Evolutionary conservation across 2,888 invertebrate species (phyloP), one percentile per base, ranked within the genome.

Genomic region (Ornithoptera alexandrae): DNA sequence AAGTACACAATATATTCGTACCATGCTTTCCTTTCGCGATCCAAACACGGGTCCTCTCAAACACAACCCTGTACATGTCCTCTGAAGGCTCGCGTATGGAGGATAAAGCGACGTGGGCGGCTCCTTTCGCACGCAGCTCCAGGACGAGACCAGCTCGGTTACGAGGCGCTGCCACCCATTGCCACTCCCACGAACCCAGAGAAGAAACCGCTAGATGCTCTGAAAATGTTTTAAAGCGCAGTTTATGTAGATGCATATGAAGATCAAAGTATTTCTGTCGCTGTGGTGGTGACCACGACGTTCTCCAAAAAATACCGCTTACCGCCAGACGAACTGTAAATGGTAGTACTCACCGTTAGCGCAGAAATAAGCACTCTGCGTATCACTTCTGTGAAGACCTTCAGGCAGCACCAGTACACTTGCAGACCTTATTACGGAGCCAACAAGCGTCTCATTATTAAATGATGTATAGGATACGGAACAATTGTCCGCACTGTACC

Each of bases 341-440:
- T 7, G 1, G 6, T 39, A 53, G 20, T 60, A 79, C 85, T 81
- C 79, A 95, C 95, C 95, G 77, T 95, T 95, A 10, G 95, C 95
- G 80, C 95, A 95, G 81, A 95, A 95, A 81, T 95, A 95, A 15
- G 95, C 95, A 76, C 95, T 95, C 80, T 95, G 95, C 0, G 95
- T 95, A 75, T 94, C 94, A n/a, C 93, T 94, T 72, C 93, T 89
- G 58, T 94, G 93, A 0, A 94, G 85, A 17, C 95, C 95, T 80
- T 95, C 95, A 1, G 94, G 94, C 17, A 93, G 89, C 5, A 95
- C 95, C 64, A 93, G 82, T 50, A 95, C 93, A 65, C 93, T 93
- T 1, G 94, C 94, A 0, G 94, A 94, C 61, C 94, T 88, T 71
- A 94, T 92, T 36, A 94, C 94, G 18, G 94, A 94, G 1, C 94